Conservation (phyloP, 2,888 invertebrate species). For the Synanthedon andrenaeformis region DNA sequence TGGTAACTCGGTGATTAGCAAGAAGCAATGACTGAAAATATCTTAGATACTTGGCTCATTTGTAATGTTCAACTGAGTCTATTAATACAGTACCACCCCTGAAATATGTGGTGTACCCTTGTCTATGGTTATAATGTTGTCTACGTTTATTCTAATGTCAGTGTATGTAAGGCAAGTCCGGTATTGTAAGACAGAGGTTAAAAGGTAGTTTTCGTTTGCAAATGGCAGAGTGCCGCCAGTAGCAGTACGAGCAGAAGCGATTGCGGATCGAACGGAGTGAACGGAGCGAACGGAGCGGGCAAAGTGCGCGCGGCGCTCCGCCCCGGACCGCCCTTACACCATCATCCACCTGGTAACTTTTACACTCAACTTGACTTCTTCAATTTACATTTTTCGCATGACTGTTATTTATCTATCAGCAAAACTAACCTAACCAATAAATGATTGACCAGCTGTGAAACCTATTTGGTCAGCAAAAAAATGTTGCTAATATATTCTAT, state of each 20-base stretch:
- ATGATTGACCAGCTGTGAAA: neutral
- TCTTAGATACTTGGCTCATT: too few species aligned
- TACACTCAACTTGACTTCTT: neutral
- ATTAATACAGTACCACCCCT: too few species aligned
- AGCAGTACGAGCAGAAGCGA: conserved; percentile 14
- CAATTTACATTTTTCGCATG: neutral
- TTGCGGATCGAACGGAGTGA: neutral
- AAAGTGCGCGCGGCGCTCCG: conserved; percentile 44
- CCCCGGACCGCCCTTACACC: conserved; percentile 46
- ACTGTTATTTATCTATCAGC: neutral
- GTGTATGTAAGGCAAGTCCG: too few species aligned
- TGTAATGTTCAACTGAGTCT: too few species aligned
- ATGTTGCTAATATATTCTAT: neutral
- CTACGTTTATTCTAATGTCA: too few species aligned
- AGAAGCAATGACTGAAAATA: too few species aligned
- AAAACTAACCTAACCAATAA: too few species aligned
- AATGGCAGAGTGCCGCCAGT: conserved; percentile 10
- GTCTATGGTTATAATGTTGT: too few species aligned
- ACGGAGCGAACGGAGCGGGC: conserved; percentile 8
- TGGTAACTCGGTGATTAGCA: too few species aligned
- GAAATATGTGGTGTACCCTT: too few species aligned
- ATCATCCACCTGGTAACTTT: conserved; percentile 46
- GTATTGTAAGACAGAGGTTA: too few species aligned
- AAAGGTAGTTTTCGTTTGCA: neutral
- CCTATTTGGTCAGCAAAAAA: neutral